These are phyloP conservation scores for Orthonyx spaldingii DNA, from an alignment of 2,113 vertebrate genomes.

Conservation along the genomic window DNA sequence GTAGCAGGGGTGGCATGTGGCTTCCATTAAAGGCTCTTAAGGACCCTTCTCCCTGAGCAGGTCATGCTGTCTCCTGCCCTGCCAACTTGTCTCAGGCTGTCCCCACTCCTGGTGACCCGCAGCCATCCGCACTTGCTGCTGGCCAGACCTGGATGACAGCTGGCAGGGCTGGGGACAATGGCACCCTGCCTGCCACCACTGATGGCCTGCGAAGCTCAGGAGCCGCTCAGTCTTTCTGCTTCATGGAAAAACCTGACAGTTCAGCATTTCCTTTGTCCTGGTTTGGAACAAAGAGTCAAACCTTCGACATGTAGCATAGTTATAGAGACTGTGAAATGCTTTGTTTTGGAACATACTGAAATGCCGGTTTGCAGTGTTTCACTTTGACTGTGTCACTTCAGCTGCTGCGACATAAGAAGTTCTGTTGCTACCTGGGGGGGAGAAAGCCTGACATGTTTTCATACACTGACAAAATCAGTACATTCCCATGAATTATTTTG, in stretches of 20 bases:
- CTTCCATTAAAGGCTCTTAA: background rate
- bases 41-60: background rate
- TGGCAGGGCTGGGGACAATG: rapidly evolving
- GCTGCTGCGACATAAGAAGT: background rate
- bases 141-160: rapidly evolving
- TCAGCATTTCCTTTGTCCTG: background rate
- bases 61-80: background rate
- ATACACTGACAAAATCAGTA: background rate
- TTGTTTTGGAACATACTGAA: background rate
- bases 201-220: rapidly evolving
- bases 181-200: background rate
- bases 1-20: background rate
- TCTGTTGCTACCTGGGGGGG: background rate
- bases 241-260: background rate
- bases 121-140: background rate
- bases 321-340: background rate
- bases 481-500: background rate
- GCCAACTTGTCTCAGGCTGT: rapidly evolving
- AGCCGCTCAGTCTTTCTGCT: background rate
- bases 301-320: background rate
- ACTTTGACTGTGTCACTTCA: background rate
- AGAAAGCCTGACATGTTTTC: background rate
- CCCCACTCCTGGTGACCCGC: background rate
- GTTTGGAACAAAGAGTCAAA: background rate
- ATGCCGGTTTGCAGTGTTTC: background rate